Conservation (phyloP, 2,888 invertebrate species). For the Branchellion lobata region DNA sequence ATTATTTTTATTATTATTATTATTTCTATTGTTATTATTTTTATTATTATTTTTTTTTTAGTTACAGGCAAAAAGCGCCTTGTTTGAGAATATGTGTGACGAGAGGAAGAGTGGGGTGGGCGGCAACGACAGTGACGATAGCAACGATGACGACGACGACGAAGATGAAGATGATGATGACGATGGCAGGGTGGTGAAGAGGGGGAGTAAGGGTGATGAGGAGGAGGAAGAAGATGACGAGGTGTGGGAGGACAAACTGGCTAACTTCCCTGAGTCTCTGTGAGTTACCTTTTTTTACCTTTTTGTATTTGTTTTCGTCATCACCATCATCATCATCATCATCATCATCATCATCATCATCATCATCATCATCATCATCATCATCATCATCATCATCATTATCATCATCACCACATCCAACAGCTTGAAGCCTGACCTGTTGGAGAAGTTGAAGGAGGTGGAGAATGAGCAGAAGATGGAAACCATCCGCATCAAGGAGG, state of each 20-base stretch:
- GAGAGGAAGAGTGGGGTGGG: neutral
- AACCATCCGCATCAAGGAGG: neutral
- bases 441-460: slow-evolving; percentile 23
- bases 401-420: too few species aligned
- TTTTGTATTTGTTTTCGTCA: neutral
- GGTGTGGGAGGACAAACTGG: slow-evolving; percentile 37
- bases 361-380: too few species aligned
- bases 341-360: neutral
- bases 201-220: neutral
- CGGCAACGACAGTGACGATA: neutral
- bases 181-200: neutral
- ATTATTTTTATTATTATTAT: slow-evolving; percentile 35
- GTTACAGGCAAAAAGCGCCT: neutral
- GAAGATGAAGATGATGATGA: neutral
- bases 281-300: neutral
- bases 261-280: slow-evolving; percentile 42
- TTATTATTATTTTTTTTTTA: neutral
- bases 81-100: slow-evolving; percentile 36
- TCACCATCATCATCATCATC: neutral
- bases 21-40: slow-evolving; percentile 27
- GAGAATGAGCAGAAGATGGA: slow-evolving; percentile 10
- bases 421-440: slow-evolving; percentile 20
- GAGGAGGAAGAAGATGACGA: slow-evolving; percentile 13
- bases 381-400: too few species aligned
- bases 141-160: neutral